These are phyloP conservation scores for Mamestra configurata DNA, from an alignment of 1,140 invertebrate genomes.

Conservation along the genomic window DNA sequence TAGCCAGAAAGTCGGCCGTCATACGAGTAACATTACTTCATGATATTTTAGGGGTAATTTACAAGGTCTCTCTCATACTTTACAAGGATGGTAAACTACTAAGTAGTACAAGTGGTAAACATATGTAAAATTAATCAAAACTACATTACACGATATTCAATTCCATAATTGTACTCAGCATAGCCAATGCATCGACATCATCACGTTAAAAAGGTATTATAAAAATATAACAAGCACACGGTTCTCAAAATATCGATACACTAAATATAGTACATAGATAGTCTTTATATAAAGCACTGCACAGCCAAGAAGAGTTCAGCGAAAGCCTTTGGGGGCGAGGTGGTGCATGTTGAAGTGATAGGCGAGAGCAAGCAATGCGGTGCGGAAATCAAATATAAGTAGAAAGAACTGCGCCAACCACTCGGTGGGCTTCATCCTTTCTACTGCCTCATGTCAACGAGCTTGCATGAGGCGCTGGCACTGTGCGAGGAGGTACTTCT, in stretches of 20 bases:
- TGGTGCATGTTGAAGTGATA: constrained; percentile 86
- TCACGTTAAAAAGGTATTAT: constrained; percentile 52
- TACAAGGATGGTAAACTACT: neutral
- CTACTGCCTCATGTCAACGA: constrained; percentile 85
- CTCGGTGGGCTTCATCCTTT: constrained; percentile 70
- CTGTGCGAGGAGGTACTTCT: constrained; percentile 77
- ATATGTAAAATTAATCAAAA: constrained; percentile 43
- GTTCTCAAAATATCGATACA: constrained; percentile 49
- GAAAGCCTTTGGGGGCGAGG: constrained; percentile 71
- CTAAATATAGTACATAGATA: constrained; percentile 35
- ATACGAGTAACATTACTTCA: constrained; percentile 26
- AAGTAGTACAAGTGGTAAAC: neutral
- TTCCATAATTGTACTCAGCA: constrained; percentile 49
- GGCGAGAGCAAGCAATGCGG: constrained; percentile 74
- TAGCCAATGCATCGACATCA: constrained; percentile 38
- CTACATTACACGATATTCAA: constrained; percentile 40
- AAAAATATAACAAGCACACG: constrained; percentile 56
- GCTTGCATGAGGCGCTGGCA: constrained; percentile 79
- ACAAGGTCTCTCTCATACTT: constrained; percentile 25
- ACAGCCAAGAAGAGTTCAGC: constrained; percentile 54
- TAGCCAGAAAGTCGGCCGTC: neutral
- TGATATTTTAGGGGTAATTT: constrained; percentile 7
- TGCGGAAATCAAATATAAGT: constrained; percentile 80
- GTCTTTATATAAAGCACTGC: constrained; percentile 53
- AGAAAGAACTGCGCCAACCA: constrained; percentile 78